Conservation (phyloP, 1,140 invertebrate species). For the Anoplophora glabripennis region DNA sequence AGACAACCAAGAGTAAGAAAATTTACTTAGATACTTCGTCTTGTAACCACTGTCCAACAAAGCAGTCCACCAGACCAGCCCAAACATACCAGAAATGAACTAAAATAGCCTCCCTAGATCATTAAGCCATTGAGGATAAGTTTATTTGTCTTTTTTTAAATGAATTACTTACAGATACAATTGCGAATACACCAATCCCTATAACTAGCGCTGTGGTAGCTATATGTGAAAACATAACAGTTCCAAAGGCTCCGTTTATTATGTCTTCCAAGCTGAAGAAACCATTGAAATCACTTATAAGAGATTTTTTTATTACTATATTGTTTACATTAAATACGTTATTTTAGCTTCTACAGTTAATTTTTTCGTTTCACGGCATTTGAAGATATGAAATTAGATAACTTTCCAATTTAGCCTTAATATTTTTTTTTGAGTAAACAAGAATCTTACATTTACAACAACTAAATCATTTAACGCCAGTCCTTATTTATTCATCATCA, state of each 20-base stretch:
- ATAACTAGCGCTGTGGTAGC: slow-evolving; percentile 6
- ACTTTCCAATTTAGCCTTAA: too few relatives aligned
- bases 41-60: slow-evolving; percentile 12
- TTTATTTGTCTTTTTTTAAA: neutral
- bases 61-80: slow-evolving; percentile 18
- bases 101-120: slow-evolving; percentile 1
- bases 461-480: neutral
- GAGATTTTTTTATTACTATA: neutral
- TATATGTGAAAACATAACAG: slow-evolving; percentile 12
- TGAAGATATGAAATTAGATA: too few relatives aligned
- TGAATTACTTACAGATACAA: slow-evolving; percentile 7
- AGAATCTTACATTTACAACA: too few relatives aligned
- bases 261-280: neutral
- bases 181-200: slow-evolving; percentile 5
- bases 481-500: too few relatives aligned
- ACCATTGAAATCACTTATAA: neutral
- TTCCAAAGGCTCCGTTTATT: slow-evolving; percentile 2
- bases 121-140: neutral
- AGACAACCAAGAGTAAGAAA: too few relatives aligned
- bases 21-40: slow-evolving; percentile 16
- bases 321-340: too few relatives aligned
- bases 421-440: too few relatives aligned
- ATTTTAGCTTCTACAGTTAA: too few relatives aligned
- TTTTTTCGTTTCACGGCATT: too few relatives aligned
- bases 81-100: neutral